Conservation (phyloP, 1,140 invertebrate genomes). For the Eriocheir sinensis region DNA sequence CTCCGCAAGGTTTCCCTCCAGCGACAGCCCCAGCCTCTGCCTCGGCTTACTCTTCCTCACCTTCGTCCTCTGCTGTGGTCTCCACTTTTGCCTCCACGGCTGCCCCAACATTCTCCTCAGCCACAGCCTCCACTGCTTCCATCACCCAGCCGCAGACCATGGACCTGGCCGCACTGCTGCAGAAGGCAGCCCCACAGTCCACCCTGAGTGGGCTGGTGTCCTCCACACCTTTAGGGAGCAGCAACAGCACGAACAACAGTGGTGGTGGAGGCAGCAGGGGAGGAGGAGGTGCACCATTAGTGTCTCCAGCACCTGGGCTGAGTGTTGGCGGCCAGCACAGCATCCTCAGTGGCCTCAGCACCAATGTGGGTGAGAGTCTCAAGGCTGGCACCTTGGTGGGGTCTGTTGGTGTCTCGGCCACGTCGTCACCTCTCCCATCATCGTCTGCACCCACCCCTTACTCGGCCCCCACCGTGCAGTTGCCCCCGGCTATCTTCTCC, state of each 20-base stretch:
- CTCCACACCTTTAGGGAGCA: slow-evolving; percentile 56
- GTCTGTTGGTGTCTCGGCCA: slow-evolving; percentile 66
- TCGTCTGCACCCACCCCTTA: slow-evolving; percentile 70
- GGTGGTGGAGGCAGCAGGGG: slow-evolving; percentile 65
- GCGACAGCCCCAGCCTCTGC: slow-evolving; percentile 45
- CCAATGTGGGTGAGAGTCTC: slow-evolving; percentile 75
- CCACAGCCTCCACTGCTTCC: slow-evolving; percentile 70
- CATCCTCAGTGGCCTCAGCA: slow-evolving; percentile 71
- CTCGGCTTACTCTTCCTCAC: background rate
- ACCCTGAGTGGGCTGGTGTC: slow-evolving; percentile 76
- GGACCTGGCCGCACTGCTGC: slow-evolving; percentile 79
- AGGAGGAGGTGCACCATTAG: slow-evolving; percentile 64
- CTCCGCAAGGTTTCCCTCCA: slow-evolving; percentile 54
- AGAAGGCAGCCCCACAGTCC: slow-evolving; percentile 78
- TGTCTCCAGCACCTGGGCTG: slow-evolving; percentile 65
- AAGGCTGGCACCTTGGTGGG: slow-evolving; percentile 73
- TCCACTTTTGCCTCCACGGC: slow-evolving; percentile 54
- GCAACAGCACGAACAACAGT: slow-evolving; percentile 55
- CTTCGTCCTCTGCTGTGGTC: slow-evolving; percentile 33
- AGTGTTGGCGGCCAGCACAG: slow-evolving; percentile 73
- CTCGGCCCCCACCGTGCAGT: slow-evolving; percentile 67
- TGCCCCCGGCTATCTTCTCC: slow-evolving; percentile 70
- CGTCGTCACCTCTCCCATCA: slow-evolving; percentile 59
- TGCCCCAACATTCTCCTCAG: slow-evolving; percentile 55
- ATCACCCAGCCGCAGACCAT: slow-evolving; percentile 76